Percentiles rank a stretch among this genome's conserved stretches.
Evolutionary conservation across 64 coral and sea anemone species (phyloP).

Genomic region (Acropora yongei): DNA sequence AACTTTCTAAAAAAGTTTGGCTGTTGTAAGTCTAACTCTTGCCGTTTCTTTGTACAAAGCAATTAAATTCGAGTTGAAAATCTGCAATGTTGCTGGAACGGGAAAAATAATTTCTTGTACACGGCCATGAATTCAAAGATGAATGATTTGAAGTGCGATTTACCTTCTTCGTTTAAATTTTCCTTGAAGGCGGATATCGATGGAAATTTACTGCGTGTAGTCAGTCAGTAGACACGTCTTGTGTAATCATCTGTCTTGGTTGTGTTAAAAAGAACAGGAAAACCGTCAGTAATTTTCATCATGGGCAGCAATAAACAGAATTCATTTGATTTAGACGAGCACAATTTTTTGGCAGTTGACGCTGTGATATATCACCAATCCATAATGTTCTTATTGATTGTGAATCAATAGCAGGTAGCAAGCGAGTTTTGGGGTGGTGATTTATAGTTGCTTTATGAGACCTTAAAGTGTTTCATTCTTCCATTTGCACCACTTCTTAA

Average conservation of each 20-base stretch:
- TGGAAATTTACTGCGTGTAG: background rate
- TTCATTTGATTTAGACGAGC: background rate
- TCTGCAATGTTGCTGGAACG: background rate
- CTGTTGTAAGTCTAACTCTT: slow-evolving; percentile 4
- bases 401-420: background rate
- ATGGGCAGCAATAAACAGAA: background rate
- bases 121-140: background rate
- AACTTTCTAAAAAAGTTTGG: slow-evolving; percentile 3
- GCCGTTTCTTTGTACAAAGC: background rate
- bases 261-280: slow-evolving; percentile 3
- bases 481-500: slow-evolving; percentile 21
- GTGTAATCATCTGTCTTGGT: slow-evolving; percentile 48
- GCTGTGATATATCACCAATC: background rate
- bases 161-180: background rate
- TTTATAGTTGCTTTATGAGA: slow-evolving; percentile 30
- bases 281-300: slow-evolving; percentile 34
- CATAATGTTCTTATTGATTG: background rate
- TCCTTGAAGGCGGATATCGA: background rate
- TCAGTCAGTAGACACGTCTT: slow-evolving; percentile 1
- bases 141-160: slow-evolving; percentile 2
- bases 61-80: background rate
- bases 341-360: background rate
- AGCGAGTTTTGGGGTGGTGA: background rate
- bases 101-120: slow-evolving; percentile 9
- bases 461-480: slow-evolving; percentile 39